Evolutionary conservation across 1,140 invertebrate genomes (phyloP), one percentile per base, ranked within the genome.

Genomic region (Drosophila punjabiensis): DNA sequence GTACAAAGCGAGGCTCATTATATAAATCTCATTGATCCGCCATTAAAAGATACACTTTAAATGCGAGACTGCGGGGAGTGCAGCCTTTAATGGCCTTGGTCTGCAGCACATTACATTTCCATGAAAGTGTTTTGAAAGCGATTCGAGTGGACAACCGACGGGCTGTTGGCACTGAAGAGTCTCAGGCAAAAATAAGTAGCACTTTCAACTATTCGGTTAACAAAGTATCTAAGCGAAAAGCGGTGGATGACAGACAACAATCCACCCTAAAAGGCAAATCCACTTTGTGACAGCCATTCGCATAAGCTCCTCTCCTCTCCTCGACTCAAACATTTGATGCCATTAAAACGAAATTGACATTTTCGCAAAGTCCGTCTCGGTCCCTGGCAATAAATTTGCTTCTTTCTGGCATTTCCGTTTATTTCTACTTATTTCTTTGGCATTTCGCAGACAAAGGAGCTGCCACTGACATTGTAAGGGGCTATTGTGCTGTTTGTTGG

Each of bases 281-380:
- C 86, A 90, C 81, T 89, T 89, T 90, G 74, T 73, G 86, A 79
- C 78, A 89, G 85, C 68, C 83, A 90, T 80, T 74, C 79, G 78
- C 64, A 91, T 81, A 91, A 91, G 82, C 82, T 82, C 33, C 73
- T 58, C 82, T 82, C 33, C 73, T 58, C 55, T 24, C 9, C 55
- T 24, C 55, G 14, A 24, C 55, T 66, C 71, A 91, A 90, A 83
- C 87, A 91, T 90, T 90, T 90, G 80, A 90, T 81, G 86, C 52
- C 76, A 77, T 90, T 78, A 90, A 88, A 89, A 75, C 63, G 76
- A 90, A 91, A 90, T 91, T 90, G 86, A 91, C 86, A 90, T 91
- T 90, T 90, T 86, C 76, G 82, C 77, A 82, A 83, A 86, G 82
- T 90, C 76, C 87, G 79, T 80, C 67, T 79, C 70, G 55, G 55